Evolutionary conservation across 2,797 vertebrate species (phyloP), one percentile per base, ranked within the genome.

Genomic region (Sebastes paucispinis): DNA sequence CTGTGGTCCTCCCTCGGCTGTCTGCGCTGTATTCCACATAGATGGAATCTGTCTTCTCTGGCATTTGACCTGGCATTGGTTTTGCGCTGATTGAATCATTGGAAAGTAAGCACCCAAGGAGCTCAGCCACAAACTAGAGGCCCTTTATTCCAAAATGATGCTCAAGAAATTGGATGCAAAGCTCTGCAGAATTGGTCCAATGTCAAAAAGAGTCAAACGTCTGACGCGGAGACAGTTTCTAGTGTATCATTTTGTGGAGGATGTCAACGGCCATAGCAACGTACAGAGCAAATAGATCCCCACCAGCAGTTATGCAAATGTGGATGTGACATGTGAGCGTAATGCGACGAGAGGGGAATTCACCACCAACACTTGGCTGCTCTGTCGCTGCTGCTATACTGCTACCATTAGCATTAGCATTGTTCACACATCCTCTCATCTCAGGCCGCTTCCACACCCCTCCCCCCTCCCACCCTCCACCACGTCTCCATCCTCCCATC

Each of bases 391-490:
- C 67, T 75, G 73, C 75, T 52, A 16, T 52, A 16, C 50, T 70
- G 82, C 82, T 87, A 78, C 70, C 84, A 65, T 92, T 94, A 93
- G 91, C 92, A 91, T 94, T 94, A 93, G 91, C 93, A 91, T 91
- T 91, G 91, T 92, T 94, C 92, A 92, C 91, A 93, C 91, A 92
- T 91, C 86, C 85, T 79, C 88, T 89, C 82, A 79, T 91, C 88
- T 85, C 65, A 87, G 88, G 66, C 86, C 43, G 32, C 80, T 80
- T 83, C 87, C 75, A 85, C 82, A 83, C 81, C 80, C 71, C 87
- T 57, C 74, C 80, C 76, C 70, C 55, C 71, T 11, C 79, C 64
- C 31, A 65, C 29, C 79, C 82, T 68, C 69, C 80, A 82, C 85
- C 81, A 82, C 36, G 79, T 86, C 81, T 89, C 86, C 85, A 84